Conservation (phyloP, 2,113 vertebrate genomes). For the Chaenocephalus aceratus region DNA sequence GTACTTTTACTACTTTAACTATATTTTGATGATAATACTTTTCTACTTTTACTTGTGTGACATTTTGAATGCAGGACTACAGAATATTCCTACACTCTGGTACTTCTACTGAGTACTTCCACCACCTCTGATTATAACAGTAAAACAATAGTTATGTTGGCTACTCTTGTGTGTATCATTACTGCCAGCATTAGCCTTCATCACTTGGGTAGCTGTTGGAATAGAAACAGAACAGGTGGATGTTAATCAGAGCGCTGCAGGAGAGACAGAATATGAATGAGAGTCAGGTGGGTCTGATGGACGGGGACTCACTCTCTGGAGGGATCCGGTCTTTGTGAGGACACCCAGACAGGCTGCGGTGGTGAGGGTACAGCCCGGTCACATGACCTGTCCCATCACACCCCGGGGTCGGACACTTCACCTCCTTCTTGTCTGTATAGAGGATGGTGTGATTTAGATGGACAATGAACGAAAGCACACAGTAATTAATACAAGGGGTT, state of each 20-base stretch:
- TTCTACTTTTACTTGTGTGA: too few species aligned
- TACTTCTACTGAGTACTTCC: too few species aligned
- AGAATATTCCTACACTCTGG: too few species aligned
- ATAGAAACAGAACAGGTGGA: too few species aligned
- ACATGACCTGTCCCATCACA: slow-evolving; percentile 97
- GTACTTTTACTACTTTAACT: too few species aligned
- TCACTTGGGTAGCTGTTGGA: not conserved
- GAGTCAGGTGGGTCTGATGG: too few species aligned
- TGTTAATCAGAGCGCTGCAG: too few species aligned
- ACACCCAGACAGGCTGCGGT: slow-evolving; percentile 97
- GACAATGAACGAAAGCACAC: not conserved
- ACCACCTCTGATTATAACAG: not conserved
- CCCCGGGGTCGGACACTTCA: slow-evolving; percentile 97
- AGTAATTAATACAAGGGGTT: not conserved
- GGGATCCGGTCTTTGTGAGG: slow-evolving; percentile 99
- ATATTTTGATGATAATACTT: too few species aligned
- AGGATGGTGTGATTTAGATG: slow-evolving; percentile 40
- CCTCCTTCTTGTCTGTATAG: slow-evolving; percentile 92
- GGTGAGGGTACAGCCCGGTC: slow-evolving; percentile 97
- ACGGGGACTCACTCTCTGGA: slow-evolving; percentile 90
- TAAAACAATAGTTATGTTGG: not conserved
- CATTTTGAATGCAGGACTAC: too few species aligned
- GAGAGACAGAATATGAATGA: not conserved
- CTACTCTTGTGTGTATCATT: too few species aligned
- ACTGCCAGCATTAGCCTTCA: not conserved